Evolutionary conservation across 2,113 vertebrate species (phyloP), one percentile per base, ranked within the genome.

Genomic region (Clinocottus analis): DNA sequence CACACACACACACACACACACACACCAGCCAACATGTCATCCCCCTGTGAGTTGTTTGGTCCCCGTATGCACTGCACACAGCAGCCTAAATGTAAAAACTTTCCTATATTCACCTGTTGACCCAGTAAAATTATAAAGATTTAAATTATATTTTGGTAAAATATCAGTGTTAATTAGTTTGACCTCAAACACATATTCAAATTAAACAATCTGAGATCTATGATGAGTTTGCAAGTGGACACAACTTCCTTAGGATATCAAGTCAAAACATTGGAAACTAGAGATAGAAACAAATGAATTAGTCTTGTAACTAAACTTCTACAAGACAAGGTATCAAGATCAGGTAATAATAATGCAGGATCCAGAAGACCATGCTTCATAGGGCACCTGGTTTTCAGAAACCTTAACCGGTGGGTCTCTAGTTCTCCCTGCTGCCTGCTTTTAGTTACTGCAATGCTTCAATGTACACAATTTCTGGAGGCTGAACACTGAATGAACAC

Each of bases 381-480:
- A 0, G 3, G 25, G 17, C 0, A 0, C 14, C 0, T 11, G 5
- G 2, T 2, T 59, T 61, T 58, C 10, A 79, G 23, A 43, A 66
- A 25, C 23, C 17, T 23, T 25, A 13, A 69, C 1, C 55, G 12
- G 9, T 61, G 69, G 33, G 65, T 41, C 61, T 87, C 73, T 87
- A 17, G 39, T 63, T n/a, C 70, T 21, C 83, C 81, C 90, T 90
- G 55, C 74, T 85, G 92, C 35, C 43, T 1, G 17, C 14, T 9
- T 74, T 0, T 33, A 43, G 72, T 56, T 64, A 89, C 74, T 92
- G 69, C 89, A 83, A 41, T 13, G 25, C 66, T 51, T 69, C 25
- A 3, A 47, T 63, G 9, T 19, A 2, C 31, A 23, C 27, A 21
- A 31, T 13, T n/a, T 53, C 12, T 47, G 7, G 0, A 4, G 39